Conservation (phyloP, 1,140 invertebrate species). For the Zeugodacus cucurbitae region DNA sequence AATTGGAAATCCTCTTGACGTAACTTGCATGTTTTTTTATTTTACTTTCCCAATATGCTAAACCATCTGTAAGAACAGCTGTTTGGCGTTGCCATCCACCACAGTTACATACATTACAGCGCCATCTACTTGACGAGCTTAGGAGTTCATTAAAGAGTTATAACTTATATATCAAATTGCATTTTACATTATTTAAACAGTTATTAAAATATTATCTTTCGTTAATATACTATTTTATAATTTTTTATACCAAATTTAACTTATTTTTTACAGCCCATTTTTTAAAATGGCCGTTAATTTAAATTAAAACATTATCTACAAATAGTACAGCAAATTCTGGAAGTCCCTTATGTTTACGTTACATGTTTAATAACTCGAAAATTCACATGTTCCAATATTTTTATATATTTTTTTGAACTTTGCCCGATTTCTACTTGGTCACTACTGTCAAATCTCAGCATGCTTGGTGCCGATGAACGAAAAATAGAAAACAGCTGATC, state of each 20-base stretch:
- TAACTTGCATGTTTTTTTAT: constrained; percentile 14
- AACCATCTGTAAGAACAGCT: constrained; percentile 19
- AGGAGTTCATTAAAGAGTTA: not conserved
- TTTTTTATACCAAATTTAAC: too few relatives aligned
- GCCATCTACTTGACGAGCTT: not conserved
- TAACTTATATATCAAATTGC: not conserved
- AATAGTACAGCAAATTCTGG: too few relatives aligned
- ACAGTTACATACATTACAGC: not conserved
- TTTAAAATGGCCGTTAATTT: too few relatives aligned
- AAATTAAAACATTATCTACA: too few relatives aligned
- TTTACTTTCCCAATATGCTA: not conserved
- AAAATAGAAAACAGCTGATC: not conserved
- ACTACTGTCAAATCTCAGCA: not conserved
- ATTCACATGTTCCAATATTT: too few relatives aligned
- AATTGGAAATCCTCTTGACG: not conserved
- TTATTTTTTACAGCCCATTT: too few relatives aligned
- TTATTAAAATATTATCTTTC: too few relatives aligned
- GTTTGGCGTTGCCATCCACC: not conserved
- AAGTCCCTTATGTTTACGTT: too few relatives aligned
- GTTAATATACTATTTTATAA: too few relatives aligned
- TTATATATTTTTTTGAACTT: not conserved
- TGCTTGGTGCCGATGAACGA: not conserved
- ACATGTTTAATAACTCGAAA: too few relatives aligned
- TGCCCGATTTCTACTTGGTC: not conserved
- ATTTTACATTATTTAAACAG: too few relatives aligned